Conservation (phyloP, 2,113 vertebrate species). For the Sorex fumeus region DNA sequence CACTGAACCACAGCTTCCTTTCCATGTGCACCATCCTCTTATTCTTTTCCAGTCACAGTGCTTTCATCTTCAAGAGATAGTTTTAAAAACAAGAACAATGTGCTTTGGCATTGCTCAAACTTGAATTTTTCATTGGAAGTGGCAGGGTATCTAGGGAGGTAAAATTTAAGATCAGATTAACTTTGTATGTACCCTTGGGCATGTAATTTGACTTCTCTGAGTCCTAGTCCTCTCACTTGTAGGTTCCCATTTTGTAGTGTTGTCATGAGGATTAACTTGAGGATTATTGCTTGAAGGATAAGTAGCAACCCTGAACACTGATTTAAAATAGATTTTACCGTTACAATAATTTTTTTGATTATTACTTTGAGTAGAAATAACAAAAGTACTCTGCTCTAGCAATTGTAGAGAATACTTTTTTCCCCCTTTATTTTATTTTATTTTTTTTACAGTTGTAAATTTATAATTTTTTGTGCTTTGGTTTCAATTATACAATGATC, state of each 20-base stretch:
- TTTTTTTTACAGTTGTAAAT: no score
- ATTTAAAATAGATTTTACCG: not conserved
- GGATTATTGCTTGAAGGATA: not conserved
- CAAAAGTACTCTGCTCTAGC: not conserved
- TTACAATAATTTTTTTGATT: conserved; percentile 26
- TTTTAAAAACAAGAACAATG: not conserved
- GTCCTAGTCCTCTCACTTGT: conserved; percentile 7
- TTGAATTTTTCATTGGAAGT: not conserved
- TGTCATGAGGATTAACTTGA: not conserved
- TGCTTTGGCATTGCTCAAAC: not conserved
- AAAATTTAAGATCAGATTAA: not conserved
- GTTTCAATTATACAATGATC: no score
- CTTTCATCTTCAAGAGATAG: conserved; percentile 11
- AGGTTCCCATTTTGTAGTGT: not conserved
- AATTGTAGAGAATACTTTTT: not conserved
- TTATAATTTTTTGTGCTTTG: no score
- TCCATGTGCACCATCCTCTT: not conserved
- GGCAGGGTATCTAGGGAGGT: not conserved
- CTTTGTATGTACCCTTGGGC: not conserved
- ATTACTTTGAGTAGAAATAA: not conserved
- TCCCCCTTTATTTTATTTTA: no score
- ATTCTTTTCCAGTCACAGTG: not conserved
- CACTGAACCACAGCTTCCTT: not conserved
- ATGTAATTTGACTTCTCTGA: not conserved
- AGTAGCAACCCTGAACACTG: not conserved